A percentile compares a stretch with the other conserved stretches of the same genome.
Conservation (phyloP, 2,888 invertebrate species). For the Erebia ligea region DNA sequence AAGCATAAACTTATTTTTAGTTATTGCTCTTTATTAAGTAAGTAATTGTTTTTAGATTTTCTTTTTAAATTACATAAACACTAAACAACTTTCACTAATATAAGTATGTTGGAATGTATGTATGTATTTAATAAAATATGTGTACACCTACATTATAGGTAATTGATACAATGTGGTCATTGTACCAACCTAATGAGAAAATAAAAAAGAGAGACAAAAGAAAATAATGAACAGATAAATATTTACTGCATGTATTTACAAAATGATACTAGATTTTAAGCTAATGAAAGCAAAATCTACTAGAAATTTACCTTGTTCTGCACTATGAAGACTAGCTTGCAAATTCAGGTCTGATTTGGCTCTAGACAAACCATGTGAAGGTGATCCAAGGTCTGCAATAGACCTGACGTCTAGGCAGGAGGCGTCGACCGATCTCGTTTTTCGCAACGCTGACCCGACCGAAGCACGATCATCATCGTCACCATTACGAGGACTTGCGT, state of each 20-base stretch:
- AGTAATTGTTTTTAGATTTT: too few species aligned
- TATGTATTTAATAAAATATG: too few species aligned
- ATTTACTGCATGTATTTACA: background rate
- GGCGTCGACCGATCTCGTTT: slow-evolving; percentile 95
- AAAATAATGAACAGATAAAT: background rate
- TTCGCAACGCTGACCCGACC: slow-evolving; percentile 90
- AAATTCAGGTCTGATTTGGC: slow-evolving; percentile 95
- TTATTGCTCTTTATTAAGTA: too few species aligned
- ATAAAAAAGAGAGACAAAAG: background rate
- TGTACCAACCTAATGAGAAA: background rate
- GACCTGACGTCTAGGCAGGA: slow-evolving; percentile 92
- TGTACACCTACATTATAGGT: too few species aligned
- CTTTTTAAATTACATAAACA: too few species aligned
- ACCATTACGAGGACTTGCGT: slow-evolving; percentile 84
- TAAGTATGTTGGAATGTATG: too few species aligned
- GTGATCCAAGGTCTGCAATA: slow-evolving; percentile 85
- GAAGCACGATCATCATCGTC: slow-evolving; percentile 90
- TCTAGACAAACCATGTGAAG: slow-evolving; percentile 87
- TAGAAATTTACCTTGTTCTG: slow-evolving; percentile 83
- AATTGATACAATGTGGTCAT: too few species aligned
- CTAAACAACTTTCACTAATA: too few species aligned
- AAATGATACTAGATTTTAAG: background rate
- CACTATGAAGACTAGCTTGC: slow-evolving; percentile 87
- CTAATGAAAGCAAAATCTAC: background rate
- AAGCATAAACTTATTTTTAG: too few species aligned